Base-by-base conservation (phyloP, 2,888 invertebrate genomes). In the Dasypogon diadema region DNA sequence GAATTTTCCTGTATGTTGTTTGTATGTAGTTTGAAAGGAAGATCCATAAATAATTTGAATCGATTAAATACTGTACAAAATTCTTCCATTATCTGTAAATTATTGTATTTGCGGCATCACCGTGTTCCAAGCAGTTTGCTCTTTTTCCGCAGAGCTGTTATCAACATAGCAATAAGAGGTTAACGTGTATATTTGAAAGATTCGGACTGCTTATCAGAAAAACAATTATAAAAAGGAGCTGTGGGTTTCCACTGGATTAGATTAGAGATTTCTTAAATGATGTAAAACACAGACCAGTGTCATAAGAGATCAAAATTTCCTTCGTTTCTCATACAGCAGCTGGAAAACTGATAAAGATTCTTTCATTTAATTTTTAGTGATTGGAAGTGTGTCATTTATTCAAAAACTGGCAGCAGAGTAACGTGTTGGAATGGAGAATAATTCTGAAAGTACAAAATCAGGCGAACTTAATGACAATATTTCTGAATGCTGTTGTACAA, bases 361-460 rank as follows among this genome's bases (percentile, higher is more conserved):
- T 12, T 3, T 42, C n/a, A n/a, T 48, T 65, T 2, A 2, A 42
- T 65, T 65, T 46, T 46, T 24, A 42, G 65, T 16, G 42, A 48
- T 48, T 14, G 26, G n/a, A 5, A 14, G 46, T 2, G 21, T 14
- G 21, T 65, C 24, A 24, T 22, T 65, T 12, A 46, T n/a, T 14
- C 37, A 65, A 42, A 22, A 21, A 46, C 46, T 65, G n/a, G 5
- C 24, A 16, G 65, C 12, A 65, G 5, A 46, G 65, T 46, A 46
- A 8, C 6, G 37, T 14, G 48, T 24, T 4, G 24, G 16, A 10
- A 65, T 65, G 65, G 65, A 46, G 48, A n/a, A 65, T 14, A 48
- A 42, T 6, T n/a, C 48, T 16, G 65, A 46, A 48, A 22, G 46
- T 22, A 65, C 24, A 24, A 65, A 65, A 65, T 65, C 48, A n/a